Conservation (phyloP, 2,888 invertebrate genomes). For the Homarus gammarus region DNA sequence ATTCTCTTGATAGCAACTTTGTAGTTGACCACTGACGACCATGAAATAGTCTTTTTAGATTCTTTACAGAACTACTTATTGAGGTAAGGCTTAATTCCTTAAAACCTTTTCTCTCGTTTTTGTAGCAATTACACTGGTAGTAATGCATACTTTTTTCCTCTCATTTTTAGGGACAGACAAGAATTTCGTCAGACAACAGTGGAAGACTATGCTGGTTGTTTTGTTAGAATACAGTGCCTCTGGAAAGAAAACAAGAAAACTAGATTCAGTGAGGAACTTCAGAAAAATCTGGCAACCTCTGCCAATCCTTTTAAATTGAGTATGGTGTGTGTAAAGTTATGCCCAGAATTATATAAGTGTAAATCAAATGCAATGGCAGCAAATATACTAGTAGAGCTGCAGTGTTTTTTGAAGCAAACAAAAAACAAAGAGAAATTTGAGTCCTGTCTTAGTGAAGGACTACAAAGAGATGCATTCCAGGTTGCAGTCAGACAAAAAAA, state of each 20-base stretch:
- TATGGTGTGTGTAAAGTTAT: conserved; percentile 39
- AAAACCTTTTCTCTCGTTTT: no score
- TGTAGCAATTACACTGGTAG: no score
- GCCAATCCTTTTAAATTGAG: conserved; percentile 50
- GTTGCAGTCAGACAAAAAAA: conserved; percentile 60
- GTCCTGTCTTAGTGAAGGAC: conserved; percentile 32
- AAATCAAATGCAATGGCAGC: conserved; percentile 42
- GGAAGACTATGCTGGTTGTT: conserved; percentile 29
- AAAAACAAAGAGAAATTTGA: conserved; percentile 35
- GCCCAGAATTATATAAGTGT: conserved; percentile 45
- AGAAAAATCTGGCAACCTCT: background rate
- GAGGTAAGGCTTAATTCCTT: no score
- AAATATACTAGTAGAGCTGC: conserved; percentile 47
- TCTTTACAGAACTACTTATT: no score
- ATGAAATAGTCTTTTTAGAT: no score
- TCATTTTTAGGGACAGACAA: conserved; percentile 6
- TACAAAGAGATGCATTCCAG: conserved; percentile 52
- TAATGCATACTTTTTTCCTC: background rate
- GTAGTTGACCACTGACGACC: no score
- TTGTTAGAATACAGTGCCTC: conserved; percentile 12
- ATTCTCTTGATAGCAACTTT: no score
- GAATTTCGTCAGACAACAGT: background rate
- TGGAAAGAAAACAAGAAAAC: conserved; percentile 48
- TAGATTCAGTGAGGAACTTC: conserved; percentile 22
- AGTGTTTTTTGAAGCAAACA: conserved; percentile 21